phyloP scores from a whole-genome alignment of 2,797 vertebrate genomes.

The Carduelis carduelis region DNA sequence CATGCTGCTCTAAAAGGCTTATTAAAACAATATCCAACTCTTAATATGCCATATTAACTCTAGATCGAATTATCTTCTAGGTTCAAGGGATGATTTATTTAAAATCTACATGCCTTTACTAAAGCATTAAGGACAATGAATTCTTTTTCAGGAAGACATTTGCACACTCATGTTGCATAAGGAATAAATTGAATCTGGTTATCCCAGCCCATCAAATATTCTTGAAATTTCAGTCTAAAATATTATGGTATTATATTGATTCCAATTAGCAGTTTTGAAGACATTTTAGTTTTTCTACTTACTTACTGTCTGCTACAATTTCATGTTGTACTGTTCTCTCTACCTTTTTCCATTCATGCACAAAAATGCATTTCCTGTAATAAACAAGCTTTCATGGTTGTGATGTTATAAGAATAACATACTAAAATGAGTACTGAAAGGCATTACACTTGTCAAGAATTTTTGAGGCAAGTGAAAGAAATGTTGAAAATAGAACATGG shows the following conservation, averaged over 20 bases:
- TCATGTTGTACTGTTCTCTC: neutral
- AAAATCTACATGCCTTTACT: neutral
- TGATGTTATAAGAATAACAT: neutral
- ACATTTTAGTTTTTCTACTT: neutral
- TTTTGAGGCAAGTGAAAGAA: neutral
- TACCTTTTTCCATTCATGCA: neutral
- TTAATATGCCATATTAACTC: neutral
- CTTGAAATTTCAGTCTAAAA: neutral
- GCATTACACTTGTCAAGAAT: neutral
- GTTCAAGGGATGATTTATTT: neutral
- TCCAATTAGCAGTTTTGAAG: neutral
- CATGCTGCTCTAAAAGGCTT: neutral
- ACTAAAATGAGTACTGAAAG: neutral
- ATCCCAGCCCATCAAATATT: neutral
- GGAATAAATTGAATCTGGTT: neutral
- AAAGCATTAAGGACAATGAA: neutral
- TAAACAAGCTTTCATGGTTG: neutral
- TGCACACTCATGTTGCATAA: neutral
- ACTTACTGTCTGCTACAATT: neutral
- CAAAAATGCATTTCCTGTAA: neutral
- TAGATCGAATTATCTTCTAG: neutral
- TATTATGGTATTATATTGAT: neutral
- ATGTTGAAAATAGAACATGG: neutral
- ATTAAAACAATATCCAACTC: neutral
- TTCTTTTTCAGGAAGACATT: neutral